Base-by-base conservation (phyloP, 2,888 invertebrate species). In the Plutella xylostella region DNA sequence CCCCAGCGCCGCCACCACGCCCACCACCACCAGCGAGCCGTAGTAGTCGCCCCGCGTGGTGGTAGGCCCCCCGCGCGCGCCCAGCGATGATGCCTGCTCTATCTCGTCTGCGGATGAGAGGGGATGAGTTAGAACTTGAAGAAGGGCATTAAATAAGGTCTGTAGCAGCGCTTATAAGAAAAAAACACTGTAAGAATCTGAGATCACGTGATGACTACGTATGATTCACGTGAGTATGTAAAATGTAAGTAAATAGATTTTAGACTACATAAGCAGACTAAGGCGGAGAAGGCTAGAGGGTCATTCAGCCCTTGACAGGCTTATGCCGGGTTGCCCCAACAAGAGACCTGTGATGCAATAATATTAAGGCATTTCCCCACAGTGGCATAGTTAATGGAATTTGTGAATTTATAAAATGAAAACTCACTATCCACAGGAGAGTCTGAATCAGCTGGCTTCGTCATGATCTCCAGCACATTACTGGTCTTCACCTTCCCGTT, bases 401-500 rank as follows among this genome's bases (percentile, higher is more conserved):
- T n/a, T n/a, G n/a, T n/a, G n/a, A n/a, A n/a, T n/a, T n/a, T n/a
- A n/a, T n/a, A n/a, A n/a, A n/a, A n/a, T n/a, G n/a, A n/a, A n/a
- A n/a, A 73, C 83, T 77, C 49, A 83, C 83, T 83, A 53, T 83
- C 83, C 12, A 82, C 62, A 9, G 69, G 61, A 47, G 76, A 73
- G 14, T 74, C 67, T 1, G 73, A 60, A 44, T 79, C 74, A 33
- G 68, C 88, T 1, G 93, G 90, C 64, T 94, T 94, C 0, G 96
- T 96, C 31, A 90, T 88, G 51, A 96, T 92, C 60, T 94, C 93
- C 58, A 95, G 88, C 0, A 95, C 94, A 58, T 96, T 95, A 61
- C 94, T 95, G 44, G 93, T 93, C 68, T 94, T 93, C 48, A 93
- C 92, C 65, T 92, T 92, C 15, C 96, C 96, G 66, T 96, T 96